phyloP scores from a whole-genome alignment of 2,113 vertebrate species.

The Cacatua alba region DNA sequence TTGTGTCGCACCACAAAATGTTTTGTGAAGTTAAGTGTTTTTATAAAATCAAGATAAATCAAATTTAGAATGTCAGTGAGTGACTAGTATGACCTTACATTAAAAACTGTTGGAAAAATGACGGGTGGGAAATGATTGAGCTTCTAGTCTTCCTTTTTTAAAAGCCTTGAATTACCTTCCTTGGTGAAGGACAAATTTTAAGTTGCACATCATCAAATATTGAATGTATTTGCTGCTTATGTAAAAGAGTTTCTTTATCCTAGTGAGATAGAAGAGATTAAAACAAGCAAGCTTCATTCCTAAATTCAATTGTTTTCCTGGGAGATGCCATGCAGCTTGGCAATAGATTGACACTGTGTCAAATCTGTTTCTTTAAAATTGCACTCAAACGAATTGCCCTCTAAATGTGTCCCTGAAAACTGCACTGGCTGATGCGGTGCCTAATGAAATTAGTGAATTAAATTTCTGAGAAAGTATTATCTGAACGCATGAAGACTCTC shows the following conservation, averaged over 20 bases:
- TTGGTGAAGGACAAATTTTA: slow-evolving; percentile 8
- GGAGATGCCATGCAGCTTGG: background rate
- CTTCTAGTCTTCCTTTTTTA: background rate
- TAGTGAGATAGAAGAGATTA: slow-evolving; percentile 19
- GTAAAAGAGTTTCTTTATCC: slow-evolving; percentile 25
- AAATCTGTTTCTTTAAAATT: slow-evolving; percentile 33
- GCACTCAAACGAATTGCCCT: slow-evolving; percentile 10
- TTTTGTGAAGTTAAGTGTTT: background rate
- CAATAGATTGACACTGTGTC: background rate
- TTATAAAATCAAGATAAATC: background rate
- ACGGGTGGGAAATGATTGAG: background rate
- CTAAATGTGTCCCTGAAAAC: background rate
- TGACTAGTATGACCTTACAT: background rate
- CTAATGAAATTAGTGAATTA: slow-evolving; percentile 51
- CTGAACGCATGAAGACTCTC: background rate
- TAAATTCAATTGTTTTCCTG: slow-evolving; percentile 49
- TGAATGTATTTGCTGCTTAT: slow-evolving; percentile 13
- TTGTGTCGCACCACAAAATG: background rate
- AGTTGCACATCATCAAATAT: background rate
- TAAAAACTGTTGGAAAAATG: background rate
- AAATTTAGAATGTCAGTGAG: background rate
- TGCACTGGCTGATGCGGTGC: background rate
- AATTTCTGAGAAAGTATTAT: slow-evolving; percentile 35
- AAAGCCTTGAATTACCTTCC: background rate
- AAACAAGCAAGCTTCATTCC: background rate